A percentile compares a stretch with the other conserved stretches of the same genome.
These are phyloP conservation scores for Abramis brama DNA, from an alignment of 2,113 vertebrate species.

Conservation along the genomic window DNA sequence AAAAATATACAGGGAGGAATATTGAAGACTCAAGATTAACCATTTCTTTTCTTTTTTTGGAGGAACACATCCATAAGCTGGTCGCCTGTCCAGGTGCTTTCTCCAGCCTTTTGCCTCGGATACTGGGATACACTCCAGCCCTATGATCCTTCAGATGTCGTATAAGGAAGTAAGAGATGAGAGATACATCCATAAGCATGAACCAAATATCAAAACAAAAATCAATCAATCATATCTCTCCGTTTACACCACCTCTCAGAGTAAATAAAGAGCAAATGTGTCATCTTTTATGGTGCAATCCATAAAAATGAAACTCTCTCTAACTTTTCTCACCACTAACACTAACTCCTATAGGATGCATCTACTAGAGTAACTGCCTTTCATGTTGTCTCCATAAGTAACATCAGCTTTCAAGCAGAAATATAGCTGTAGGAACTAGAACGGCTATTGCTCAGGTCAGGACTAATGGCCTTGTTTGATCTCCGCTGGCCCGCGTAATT, in stretches of 20 bases:
- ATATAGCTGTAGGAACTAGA: not conserved
- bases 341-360: not conserved
- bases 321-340: not conserved
- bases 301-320: not conserved
- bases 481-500: not conserved
- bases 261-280: not conserved
- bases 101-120: too few relatives aligned
- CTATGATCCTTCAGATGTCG: too few relatives aligned
- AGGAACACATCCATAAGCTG: not conserved
- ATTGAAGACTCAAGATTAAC: not conserved
- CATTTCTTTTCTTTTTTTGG: not conserved
- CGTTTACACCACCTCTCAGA: not conserved
- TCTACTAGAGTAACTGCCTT: not conserved
- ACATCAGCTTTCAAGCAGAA: not conserved
- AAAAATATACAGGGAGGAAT: not conserved
- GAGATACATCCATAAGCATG: not conserved
- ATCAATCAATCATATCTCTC: not conserved
- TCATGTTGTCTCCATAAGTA: constrained; percentile 5
- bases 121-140: too few relatives aligned
- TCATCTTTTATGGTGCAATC: not conserved
- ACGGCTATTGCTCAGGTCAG: not conserved
- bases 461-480: constrained; percentile 34
- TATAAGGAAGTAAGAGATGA: too few relatives aligned
- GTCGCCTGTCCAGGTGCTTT: too few relatives aligned
- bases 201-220: not conserved